A percentile compares a stretch with the other conserved stretches of the same genome.
These are phyloP conservation scores for Myopa tessellatipennis DNA, from an alignment of 2,888 invertebrate species.

Conservation along the genomic window DNA sequence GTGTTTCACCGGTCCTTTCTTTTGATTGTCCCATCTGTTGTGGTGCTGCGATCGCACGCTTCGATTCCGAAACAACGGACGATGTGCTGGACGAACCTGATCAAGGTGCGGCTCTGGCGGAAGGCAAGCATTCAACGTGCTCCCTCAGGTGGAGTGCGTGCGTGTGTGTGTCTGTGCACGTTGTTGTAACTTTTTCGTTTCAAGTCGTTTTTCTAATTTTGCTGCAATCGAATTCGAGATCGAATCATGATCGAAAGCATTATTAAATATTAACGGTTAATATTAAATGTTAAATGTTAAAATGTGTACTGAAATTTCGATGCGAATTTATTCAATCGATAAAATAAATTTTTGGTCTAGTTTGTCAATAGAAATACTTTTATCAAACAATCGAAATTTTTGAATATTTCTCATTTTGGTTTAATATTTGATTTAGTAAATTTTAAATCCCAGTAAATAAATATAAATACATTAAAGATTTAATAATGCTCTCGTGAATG, in stretches of 20 bases:
- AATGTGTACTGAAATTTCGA: not conserved
- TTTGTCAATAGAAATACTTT: too few species aligned
- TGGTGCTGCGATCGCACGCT: constrained; percentile 43
- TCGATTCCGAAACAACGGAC: constrained; percentile 41
- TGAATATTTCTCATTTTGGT: not conserved
- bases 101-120: constrained; percentile 42
- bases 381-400: too few species aligned
- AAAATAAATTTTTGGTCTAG: not conserved
- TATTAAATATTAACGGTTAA: constrained; percentile 5
- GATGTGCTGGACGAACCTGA: constrained; percentile 31
- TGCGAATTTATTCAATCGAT: not conserved
- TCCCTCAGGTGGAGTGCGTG: constrained; percentile 38
- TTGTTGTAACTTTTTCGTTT: constrained; percentile 46
- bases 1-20: constrained; percentile 47
- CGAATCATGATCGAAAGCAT: constrained; percentile 11
- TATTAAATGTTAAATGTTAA: not conserved
- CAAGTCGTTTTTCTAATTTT: constrained; percentile 45
- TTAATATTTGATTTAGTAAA: not conserved
- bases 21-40: constrained; percentile 60
- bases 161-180: constrained; percentile 48
- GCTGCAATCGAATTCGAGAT: not conserved
- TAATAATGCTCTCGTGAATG: constrained; percentile 15
- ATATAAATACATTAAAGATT: not conserved
- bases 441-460: too few species aligned
- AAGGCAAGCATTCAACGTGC: constrained; percentile 59